These are phyloP conservation scores for Heliconius nattereri DNA, from an alignment of 1,140 invertebrate species.

Conservation along the genomic window DNA sequence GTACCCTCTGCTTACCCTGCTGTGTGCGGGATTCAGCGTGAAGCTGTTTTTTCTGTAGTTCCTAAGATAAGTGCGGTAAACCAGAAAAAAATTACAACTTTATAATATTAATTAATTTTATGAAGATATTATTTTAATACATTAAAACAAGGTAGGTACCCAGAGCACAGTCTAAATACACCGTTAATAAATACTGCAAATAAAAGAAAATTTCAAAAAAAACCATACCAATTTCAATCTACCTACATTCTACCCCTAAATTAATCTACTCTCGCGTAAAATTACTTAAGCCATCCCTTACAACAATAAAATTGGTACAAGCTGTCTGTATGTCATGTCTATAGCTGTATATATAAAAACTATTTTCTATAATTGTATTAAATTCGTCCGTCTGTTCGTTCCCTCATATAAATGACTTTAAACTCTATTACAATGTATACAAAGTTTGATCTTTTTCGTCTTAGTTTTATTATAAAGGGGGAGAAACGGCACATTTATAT, in stretches of 20 bases:
- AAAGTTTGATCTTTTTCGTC: background rate
- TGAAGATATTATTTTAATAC: no score
- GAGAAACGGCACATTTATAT: conserved; percentile 19
- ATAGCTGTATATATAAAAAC: conserved; percentile 8
- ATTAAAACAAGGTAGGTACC: no score
- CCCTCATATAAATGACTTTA: background rate
- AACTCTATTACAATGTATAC: background rate
- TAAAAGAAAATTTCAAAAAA: background rate
- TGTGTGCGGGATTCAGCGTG: no score
- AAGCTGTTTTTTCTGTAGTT: no score
- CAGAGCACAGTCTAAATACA: background rate
- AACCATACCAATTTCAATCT: no score
- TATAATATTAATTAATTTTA: no score
- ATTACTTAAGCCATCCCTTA: conserved; percentile 37
- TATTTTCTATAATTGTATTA: conserved; percentile 13
- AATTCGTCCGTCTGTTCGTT: conserved; percentile 5
- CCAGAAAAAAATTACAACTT: no score
- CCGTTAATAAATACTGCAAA: background rate
- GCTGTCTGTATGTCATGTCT: conserved; percentile 29
- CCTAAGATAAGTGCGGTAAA: no score
- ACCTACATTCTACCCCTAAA: conserved; percentile 5
- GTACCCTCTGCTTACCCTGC: no score
- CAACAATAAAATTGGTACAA: conserved; percentile 38
- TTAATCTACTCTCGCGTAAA: conserved; percentile 41
- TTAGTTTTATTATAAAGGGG: background rate